phyloP scores from a whole-genome alignment of 2,113 vertebrate genomes.

The Irena cyanogastra region DNA sequence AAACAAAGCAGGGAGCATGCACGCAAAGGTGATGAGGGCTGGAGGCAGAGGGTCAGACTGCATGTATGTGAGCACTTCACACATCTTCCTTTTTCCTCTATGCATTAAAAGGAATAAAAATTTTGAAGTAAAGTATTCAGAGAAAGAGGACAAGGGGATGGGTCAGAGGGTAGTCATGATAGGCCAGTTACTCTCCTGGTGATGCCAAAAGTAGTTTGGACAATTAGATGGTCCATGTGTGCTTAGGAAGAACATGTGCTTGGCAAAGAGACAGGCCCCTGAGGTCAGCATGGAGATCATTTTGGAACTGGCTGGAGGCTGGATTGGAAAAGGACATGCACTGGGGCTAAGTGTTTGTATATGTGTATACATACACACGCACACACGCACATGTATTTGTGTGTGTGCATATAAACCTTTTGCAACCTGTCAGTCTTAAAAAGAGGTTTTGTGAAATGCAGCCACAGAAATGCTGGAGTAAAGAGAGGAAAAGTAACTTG shows the following conservation, averaged over 20 bases:
- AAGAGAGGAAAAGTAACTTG: background rate
- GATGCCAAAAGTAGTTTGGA: conserved; percentile 19
- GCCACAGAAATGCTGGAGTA: background rate
- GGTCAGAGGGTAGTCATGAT: background rate
- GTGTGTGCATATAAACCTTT: background rate
- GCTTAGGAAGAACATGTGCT: background rate
- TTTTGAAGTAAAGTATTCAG: background rate
- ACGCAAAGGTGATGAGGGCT: background rate
- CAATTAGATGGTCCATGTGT: background rate
- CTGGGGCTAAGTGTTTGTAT: background rate
- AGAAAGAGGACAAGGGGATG: accelerated
- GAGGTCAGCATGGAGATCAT: background rate
- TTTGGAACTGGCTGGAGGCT: background rate
- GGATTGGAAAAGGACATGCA: background rate
- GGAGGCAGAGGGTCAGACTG: background rate
- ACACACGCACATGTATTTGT: accelerated
- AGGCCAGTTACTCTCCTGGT: background rate
- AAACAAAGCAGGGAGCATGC: background rate
- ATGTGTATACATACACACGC: background rate
- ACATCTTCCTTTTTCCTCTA: background rate
- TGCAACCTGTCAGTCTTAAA: background rate
- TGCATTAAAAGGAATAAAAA: background rate
- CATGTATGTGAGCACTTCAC: background rate
- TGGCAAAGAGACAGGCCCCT: background rate
- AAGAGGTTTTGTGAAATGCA: background rate